A percentile compares a stretch with the other conserved stretches of the same genome.
phyloP scores from a whole-genome alignment of 2,113 vertebrate genomes.

The Lycaon pictus region DNA sequence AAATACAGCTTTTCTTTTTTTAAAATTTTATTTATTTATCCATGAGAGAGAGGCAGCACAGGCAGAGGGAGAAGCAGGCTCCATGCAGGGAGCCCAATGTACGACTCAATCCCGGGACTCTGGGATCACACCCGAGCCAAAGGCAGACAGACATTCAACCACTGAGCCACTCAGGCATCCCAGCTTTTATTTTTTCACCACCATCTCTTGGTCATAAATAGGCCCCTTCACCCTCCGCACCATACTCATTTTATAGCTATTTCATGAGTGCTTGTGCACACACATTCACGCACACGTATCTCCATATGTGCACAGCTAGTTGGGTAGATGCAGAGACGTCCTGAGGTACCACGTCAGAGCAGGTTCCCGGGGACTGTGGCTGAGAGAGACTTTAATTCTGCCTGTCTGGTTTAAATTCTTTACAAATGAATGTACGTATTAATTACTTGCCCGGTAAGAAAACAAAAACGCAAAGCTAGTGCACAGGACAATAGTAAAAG shows the following conservation, averaged over 20 bases:
- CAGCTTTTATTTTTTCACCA: not conserved
- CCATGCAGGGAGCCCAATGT: too few relatives aligned
- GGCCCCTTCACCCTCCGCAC: not conserved
- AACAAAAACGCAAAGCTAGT: not conserved
- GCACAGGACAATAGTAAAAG: not conserved
- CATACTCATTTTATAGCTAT: not conserved
- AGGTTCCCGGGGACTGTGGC: not conserved
- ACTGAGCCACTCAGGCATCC: too few relatives aligned
- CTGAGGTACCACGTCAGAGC: not conserved
- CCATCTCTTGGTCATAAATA: not conserved
- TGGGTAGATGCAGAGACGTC: not conserved
- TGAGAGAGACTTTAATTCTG: slow-evolving; percentile 43
- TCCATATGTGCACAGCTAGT: not conserved
- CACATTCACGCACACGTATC: not conserved
- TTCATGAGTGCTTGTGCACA: not conserved
- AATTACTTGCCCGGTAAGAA: not conserved
- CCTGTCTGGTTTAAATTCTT: slow-evolving; percentile 41
- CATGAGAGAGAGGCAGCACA: too few relatives aligned
- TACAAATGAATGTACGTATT: not conserved
- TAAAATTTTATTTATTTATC: too few relatives aligned
- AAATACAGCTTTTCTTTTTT: not conserved
- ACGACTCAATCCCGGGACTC: too few relatives aligned
- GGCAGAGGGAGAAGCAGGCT: too few relatives aligned
- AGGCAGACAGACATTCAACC: too few relatives aligned
- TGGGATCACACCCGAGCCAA: too few relatives aligned